Evolutionary conservation across 2,888 invertebrate genomes (phyloP).

Genomic region (Zaprionus lineosus): DNA sequence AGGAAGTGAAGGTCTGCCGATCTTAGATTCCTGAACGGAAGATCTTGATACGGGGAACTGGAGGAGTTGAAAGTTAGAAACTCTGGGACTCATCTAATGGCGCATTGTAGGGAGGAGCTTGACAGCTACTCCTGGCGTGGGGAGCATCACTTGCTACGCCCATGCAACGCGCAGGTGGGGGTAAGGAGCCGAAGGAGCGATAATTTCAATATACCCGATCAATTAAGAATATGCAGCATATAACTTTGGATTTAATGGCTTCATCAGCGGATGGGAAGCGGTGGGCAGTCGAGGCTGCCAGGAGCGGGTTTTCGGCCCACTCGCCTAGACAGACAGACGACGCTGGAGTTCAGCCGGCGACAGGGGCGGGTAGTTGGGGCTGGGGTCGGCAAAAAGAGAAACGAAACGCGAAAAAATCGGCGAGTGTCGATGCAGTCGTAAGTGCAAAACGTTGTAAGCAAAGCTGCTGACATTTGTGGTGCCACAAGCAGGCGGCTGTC

Average conservation of each 20-base stretch:
- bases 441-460: slow-evolving; percentile 75
- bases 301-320: slow-evolving; percentile 49
- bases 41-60: too few relatives aligned
- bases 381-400: slow-evolving; percentile 4
- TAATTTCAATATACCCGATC: slow-evolving; percentile 66
- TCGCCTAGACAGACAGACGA: slow-evolving; percentile 25
- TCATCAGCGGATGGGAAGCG: slow-evolving; percentile 47
- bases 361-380: too few relatives aligned
- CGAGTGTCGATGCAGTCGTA: slow-evolving; percentile 19
- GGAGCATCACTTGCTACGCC: too few relatives aligned
- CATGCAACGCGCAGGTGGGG: too few relatives aligned
- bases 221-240: slow-evolving; percentile 66
- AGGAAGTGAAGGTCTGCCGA: too few relatives aligned
- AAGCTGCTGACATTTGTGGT: slow-evolving; percentile 66
- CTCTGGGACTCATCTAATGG: too few relatives aligned
- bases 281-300: slow-evolving; percentile 10
- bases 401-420: background rate
- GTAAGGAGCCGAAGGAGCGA: slow-evolving; percentile 44
- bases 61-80: too few relatives aligned
- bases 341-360: too few relatives aligned
- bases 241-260: slow-evolving; percentile 75
- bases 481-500: slow-evolving; percentile 58
- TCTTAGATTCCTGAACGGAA: too few relatives aligned
- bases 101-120: too few relatives aligned
- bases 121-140: too few relatives aligned